Conservation (phyloP, 2,797 vertebrate genomes). For the Knipowitschia caucasica region DNA sequence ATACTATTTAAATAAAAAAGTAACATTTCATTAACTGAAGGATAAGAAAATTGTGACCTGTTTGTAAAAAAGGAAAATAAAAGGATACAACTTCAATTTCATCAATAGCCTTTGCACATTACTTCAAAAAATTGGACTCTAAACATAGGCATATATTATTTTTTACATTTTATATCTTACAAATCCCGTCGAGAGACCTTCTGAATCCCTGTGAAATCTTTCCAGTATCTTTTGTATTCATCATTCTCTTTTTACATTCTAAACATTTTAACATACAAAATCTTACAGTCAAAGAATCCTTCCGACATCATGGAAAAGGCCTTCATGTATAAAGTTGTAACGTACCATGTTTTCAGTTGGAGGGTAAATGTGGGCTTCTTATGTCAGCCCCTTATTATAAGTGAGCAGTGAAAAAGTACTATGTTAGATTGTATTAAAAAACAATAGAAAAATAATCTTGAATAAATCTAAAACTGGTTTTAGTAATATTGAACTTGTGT, state of each 20-base stretch:
- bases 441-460: conserved; percentile 71
- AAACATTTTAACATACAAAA: conserved; percentile 35
- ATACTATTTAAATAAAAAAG: conserved; percentile 73
- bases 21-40: conserved; percentile 62
- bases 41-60: conserved; percentile 60
- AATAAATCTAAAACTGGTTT: conserved; percentile 58
- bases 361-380: conserved; percentile 24
- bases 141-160: conserved; percentile 75
- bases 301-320: conserved; percentile 33
- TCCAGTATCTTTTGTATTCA: conserved; percentile 17
- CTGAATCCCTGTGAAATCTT: conserved; percentile 45
- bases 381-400: conserved; percentile 25
- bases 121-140: conserved; percentile 46
- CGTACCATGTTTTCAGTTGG: conserved; percentile 36
- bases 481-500: conserved; percentile 35
- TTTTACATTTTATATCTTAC: conserved; percentile 70
- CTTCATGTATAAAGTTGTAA: conserved; percentile 40
- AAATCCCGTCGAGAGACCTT: conserved; percentile 56
- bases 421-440: conserved; percentile 39
- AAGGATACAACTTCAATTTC: conserved; percentile 50
- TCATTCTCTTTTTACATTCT: conserved; percentile 26
- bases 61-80: conserved; percentile 59
- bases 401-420: conserved; percentile 38
- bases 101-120: conserved; percentile 55
- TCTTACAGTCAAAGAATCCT: conserved; percentile 29